Conservation (phyloP, 2,797 vertebrate species). For the Epinephelus awoara region DNA sequence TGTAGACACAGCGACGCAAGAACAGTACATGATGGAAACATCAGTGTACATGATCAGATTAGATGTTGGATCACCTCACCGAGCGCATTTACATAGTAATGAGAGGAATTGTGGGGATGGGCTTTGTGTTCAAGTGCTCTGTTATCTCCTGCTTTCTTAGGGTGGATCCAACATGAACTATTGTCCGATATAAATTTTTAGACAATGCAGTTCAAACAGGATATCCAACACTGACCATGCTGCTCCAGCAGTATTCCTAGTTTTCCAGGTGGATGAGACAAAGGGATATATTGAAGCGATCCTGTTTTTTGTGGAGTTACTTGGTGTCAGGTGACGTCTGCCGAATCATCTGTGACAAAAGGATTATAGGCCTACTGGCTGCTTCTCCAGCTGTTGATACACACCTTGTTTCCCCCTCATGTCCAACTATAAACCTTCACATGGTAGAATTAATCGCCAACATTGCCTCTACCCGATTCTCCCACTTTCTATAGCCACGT, state of each 20-base stretch:
- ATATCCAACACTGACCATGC: not conserved
- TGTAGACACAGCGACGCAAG: not conserved
- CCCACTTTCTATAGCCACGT: slow-evolving; percentile 45
- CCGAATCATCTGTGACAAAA: slow-evolving; percentile 54
- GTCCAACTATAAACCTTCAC: slow-evolving; percentile 42
- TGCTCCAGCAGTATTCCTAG: not conserved
- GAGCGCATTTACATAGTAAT: slow-evolving; percentile 7
- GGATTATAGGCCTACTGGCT: slow-evolving; percentile 38
- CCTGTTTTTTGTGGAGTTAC: slow-evolving; percentile 27
- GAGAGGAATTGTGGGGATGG: not conserved
- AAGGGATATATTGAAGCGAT: slow-evolving; percentile 25
- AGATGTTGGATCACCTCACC: slow-evolving; percentile 4
- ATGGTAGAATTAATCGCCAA: slow-evolving; percentile 34
- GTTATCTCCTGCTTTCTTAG: not conserved
- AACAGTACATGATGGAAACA: not conserved
- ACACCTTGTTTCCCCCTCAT: slow-evolving; percentile 22
- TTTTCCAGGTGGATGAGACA: slow-evolving; percentile 32
- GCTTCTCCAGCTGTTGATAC: slow-evolving; percentile 49
- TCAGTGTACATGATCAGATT: slow-evolving; percentile 7
- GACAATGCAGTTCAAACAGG: not conserved
- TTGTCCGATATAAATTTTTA: slow-evolving; percentile 1
- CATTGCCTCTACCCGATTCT: slow-evolving; percentile 33
- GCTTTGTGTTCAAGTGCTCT: not conserved
- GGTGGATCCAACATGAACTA: not conserved
- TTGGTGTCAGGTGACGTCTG: slow-evolving; percentile 50